A percentile compares a stretch with the other conserved stretches of the same genome.
Evolutionary conservation across 2,113 vertebrate species (phyloP).

Genomic region (Mastomys coucha): DNA sequence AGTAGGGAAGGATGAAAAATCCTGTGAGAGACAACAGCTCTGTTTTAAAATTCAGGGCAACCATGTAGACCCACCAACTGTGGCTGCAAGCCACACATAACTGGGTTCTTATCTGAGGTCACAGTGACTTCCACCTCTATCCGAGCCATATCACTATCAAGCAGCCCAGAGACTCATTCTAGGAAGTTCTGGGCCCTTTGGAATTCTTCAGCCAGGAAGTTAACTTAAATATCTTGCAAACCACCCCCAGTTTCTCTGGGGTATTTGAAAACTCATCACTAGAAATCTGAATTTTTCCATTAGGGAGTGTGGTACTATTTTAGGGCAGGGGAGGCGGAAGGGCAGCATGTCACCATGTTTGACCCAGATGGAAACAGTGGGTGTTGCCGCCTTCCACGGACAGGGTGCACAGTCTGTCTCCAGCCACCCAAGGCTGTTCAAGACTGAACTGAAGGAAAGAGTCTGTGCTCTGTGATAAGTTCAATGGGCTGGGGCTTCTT

Average conservation of each 20-base stretch:
- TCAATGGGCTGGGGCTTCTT: not conserved
- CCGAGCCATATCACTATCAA: not conserved
- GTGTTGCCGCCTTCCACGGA: too few relatives aligned
- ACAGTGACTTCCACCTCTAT: not conserved
- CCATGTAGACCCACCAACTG: not conserved
- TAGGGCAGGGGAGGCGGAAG: not conserved
- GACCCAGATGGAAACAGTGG: not conserved
- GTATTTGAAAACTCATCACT: not conserved
- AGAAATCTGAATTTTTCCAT: not conserved
- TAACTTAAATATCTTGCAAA: constrained; percentile 23
- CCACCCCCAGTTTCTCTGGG: not conserved
- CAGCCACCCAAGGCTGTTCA: not conserved
- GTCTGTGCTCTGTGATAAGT: not conserved
- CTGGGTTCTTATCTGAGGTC: not conserved
- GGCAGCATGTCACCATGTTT: not conserved
- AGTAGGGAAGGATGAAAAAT: not conserved
- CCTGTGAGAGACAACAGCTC: not conserved
- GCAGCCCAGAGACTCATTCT: not conserved
- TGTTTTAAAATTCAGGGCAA: not conserved
- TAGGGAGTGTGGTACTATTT: not conserved
- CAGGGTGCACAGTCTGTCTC: not conserved
- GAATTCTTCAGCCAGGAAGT: not conserved
- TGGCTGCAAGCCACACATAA: not conserved
- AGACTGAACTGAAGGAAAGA: not conserved
- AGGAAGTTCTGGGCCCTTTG: not conserved